phyloP scores from a whole-genome alignment of 1,140 invertebrate species.

The Anoplophora glabripennis region DNA sequence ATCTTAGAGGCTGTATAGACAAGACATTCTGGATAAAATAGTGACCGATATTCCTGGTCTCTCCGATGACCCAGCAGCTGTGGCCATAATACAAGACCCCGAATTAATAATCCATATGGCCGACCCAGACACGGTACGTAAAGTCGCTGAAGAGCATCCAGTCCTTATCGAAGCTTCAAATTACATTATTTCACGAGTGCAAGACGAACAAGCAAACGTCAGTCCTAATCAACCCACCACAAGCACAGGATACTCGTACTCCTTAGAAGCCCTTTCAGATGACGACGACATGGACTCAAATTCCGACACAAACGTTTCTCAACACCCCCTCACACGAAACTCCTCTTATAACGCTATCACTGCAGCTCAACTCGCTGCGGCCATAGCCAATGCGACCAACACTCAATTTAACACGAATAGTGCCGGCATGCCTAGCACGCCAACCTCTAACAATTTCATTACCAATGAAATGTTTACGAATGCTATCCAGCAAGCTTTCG shows the following conservation, averaged over 20 bases:
- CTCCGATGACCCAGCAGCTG: conserved; percentile 54
- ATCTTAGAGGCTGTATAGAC: conserved; percentile 50
- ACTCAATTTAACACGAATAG: conserved; percentile 16
- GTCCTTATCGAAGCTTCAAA: conserved; percentile 53
- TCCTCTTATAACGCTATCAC: conserved; percentile 49
- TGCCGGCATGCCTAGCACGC: conserved; percentile 24
- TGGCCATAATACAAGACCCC: conserved; percentile 58
- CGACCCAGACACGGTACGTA: conserved; percentile 48
- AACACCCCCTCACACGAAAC: conserved; percentile 37
- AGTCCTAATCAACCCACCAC: conserved; percentile 29
- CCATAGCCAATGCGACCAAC: conserved; percentile 49
- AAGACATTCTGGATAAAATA: conserved; percentile 57
- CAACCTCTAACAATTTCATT: conserved; percentile 49
- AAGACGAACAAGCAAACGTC: conserved; percentile 51
- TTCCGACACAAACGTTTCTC: conserved; percentile 50
- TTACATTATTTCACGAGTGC: conserved; percentile 53
- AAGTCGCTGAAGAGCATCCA: conserved; percentile 50
- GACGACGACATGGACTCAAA: conserved; percentile 59
- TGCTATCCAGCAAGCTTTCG: conserved; percentile 57
- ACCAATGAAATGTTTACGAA: conserved; percentile 59
- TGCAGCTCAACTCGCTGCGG: conserved; percentile 53
- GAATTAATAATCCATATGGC: conserved; percentile 56
- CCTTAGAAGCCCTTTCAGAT: conserved; percentile 55
- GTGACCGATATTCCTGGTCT: conserved; percentile 54
- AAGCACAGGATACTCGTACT: conserved; percentile 51